Conservation (phyloP, 2,888 invertebrate genomes). For the Taphrorychus bicolor region DNA sequence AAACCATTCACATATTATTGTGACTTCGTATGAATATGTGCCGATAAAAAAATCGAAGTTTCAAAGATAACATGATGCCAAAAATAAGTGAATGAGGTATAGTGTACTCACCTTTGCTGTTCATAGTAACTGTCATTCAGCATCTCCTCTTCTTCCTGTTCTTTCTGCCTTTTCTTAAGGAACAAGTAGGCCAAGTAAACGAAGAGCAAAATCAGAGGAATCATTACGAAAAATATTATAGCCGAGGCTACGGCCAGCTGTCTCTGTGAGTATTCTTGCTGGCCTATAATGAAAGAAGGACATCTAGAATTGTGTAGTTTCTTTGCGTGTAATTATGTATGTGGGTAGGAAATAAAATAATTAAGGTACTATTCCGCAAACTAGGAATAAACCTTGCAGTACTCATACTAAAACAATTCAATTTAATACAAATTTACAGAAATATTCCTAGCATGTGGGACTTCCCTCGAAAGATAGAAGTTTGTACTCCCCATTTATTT, state of each 20-base stretch:
- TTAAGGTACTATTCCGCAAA: constrained; percentile 52
- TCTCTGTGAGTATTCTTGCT: constrained; percentile 80
- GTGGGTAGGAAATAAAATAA: constrained; percentile 8
- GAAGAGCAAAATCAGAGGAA: constrained; percentile 76
- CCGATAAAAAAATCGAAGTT: no score
- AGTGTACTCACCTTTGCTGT: constrained; percentile 43
- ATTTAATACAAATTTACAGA: not conserved
- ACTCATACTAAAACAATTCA: constrained; percentile 48
- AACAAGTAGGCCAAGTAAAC: constrained; percentile 60
- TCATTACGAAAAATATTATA: constrained; percentile 75
- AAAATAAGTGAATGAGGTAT: not conserved
- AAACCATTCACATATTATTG: no score
- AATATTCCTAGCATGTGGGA: constrained; percentile 57
- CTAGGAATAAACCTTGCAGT: constrained; percentile 49
- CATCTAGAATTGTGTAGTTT: not conserved
- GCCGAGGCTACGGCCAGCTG: constrained; percentile 81
- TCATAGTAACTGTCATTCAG: constrained; percentile 41
- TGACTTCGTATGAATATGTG: no score
- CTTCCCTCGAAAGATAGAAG: constrained; percentile 3
- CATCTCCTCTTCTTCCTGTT: constrained; percentile 48
- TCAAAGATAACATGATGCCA: not conserved
- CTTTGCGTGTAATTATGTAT: no score
- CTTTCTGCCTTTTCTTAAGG: constrained; percentile 50
- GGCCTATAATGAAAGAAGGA: constrained; percentile 46
- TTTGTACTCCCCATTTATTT: not conserved